Evolutionary conservation across 2,113 vertebrate species (phyloP).

Genomic region (Corythornis vintsioides): DNA sequence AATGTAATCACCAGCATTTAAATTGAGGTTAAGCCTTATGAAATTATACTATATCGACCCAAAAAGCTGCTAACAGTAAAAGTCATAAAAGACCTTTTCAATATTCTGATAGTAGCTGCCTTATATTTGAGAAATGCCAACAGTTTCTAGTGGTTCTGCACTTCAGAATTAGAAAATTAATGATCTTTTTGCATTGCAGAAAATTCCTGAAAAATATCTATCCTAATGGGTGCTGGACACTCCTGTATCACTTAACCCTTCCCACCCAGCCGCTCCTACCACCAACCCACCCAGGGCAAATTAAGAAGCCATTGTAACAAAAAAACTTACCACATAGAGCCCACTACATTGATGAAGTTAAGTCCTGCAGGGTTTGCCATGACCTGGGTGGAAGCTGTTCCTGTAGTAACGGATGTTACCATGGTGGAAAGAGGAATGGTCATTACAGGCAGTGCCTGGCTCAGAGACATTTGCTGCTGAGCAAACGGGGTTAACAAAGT

Average conservation of each 20-base stretch:
- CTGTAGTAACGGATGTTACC: conserved; percentile 92
- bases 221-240: background rate
- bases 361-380: conserved; percentile 91
- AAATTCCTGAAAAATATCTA: background rate
- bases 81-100: background rate
- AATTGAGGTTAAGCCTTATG: background rate
- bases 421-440: conserved; percentile 96
- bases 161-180: background rate
- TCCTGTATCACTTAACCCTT: background rate
- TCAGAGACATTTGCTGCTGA: conserved; percentile 93
- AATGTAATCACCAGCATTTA: background rate
- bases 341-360: conserved; percentile 96
- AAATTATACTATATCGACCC: background rate
- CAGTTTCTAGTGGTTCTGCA: background rate
- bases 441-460: conserved; percentile 93
- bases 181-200: background rate
- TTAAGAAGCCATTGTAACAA: background rate
- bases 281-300: background rate
- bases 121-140: background rate
- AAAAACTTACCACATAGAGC: conserved; percentile 91
- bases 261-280: background rate
- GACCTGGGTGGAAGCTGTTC: conserved; percentile 90
- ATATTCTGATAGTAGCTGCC: background rate
- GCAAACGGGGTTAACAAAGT: conserved; percentile 88
- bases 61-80: background rate